phyloP scores from a whole-genome alignment of 2,113 vertebrate species.

The Melanotaenia duboulayi region DNA sequence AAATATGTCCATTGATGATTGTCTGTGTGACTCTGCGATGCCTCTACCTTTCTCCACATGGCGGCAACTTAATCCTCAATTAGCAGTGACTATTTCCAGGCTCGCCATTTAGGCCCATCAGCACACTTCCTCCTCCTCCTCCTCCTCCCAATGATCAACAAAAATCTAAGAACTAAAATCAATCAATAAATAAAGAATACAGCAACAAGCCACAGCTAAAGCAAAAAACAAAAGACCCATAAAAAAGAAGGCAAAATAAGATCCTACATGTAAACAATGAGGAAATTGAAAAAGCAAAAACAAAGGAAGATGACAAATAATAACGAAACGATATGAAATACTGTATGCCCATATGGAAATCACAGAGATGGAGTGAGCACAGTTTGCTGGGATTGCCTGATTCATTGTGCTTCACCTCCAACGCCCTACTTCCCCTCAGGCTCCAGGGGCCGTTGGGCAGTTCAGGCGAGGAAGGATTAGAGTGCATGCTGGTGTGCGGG shows the following conservation, averaged over 20 bases:
- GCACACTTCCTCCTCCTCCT: slow-evolving; percentile 5
- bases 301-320: background rate
- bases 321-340: no score
- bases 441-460: slow-evolving; percentile 36
- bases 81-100: slow-evolving; percentile 50
- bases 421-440: slow-evolving; percentile 57
- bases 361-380: background rate
- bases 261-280: background rate
- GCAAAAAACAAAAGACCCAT: no score
- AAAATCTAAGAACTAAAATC: background rate
- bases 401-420: slow-evolving; percentile 48
- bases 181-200: background rate
- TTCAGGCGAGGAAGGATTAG: slow-evolving; percentile 58
- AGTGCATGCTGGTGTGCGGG: slow-evolving; percentile 55
- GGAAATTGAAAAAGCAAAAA: no score
- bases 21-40: slow-evolving; percentile 61
- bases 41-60: slow-evolving; percentile 58
- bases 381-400: background rate
- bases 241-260: no score
- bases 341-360: background rate
- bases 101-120: slow-evolving; percentile 46
- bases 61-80: slow-evolving; percentile 70
- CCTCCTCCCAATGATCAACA: no score
- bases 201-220: no score
- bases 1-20: slow-evolving; percentile 24